Base-by-base conservation (phyloP, 2,797 vertebrate species). In the Semaprochilodus insignis region DNA sequence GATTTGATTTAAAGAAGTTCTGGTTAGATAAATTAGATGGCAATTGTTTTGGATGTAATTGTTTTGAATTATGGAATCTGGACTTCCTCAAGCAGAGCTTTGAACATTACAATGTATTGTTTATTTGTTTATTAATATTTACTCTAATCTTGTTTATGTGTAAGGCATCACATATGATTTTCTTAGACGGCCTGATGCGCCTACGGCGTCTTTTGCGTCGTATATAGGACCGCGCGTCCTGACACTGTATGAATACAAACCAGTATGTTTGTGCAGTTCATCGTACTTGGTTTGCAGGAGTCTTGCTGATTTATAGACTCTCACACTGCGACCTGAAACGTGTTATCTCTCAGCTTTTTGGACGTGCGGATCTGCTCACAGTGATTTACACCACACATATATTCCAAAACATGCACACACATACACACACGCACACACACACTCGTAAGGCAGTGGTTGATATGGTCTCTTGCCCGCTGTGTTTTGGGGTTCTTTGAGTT, bases 401-500 rank as follows among this genome's bases (percentile, higher is more conserved):
- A 77, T 74, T 57, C 74, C 51, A 65, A 78, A 57, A 82, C 40
- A 77, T n/a, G 60, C 72, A 67, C 21, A 19, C 60, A 78, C 67
- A 44, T 57, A 27, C 77, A 71, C 66, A 75, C 75, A 71, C 25
- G 6, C 66, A 78, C 67, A 44, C 70, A 25, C 57, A 78, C 77
- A 75, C 72, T 70, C 70, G 36, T 75, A 74, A 62, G 70, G 80
- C 74, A 81, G 80, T 65, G 70, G 78, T 54, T 78, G 62, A 85
- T 78, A 85, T 81, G 75, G 65, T 85, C 69, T 71, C 72, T 34
- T 78, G 79, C 69, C 62, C 60, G 74, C 19, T 13, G 57, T 70
- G 17, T 77, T 70, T 51, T 74, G 79, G 66, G 70, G 80, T 85
- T 81, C 75, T 81, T 74, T 81, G 76, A 85, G 83, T 80, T 81